Evolutionary conservation across 2,888 invertebrate species (phyloP).

Genomic region (Rhagophthalmus giganteus): DNA sequence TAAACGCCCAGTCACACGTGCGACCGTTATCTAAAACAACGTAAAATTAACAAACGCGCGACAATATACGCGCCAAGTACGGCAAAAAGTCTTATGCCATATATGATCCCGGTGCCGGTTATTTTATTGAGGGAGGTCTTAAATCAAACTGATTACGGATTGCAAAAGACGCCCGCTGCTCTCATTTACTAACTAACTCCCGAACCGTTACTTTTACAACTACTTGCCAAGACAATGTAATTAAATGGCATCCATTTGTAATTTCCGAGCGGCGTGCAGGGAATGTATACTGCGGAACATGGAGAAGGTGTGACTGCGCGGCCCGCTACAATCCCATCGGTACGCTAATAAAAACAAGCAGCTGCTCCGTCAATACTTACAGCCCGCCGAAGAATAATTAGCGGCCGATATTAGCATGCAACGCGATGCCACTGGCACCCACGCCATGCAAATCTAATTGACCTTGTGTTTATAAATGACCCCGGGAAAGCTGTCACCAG

Average conservation of each 20-base stretch:
- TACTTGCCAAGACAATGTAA: constrained; percentile 57
- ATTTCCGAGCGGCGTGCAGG: constrained; percentile 54
- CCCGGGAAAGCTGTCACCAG: constrained; percentile 53
- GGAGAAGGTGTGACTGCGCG: constrained; percentile 56
- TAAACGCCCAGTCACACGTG: constrained; percentile 6
- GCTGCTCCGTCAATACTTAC: constrained; percentile 53
- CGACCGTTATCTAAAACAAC: background rate
- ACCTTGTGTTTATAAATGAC: constrained; percentile 56
- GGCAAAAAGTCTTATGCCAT: no score
- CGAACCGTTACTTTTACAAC: constrained; percentile 55
- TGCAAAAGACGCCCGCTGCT: constrained; percentile 44
- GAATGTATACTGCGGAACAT: constrained; percentile 56
- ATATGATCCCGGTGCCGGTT: no score
- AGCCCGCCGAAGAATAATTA: constrained; percentile 51
- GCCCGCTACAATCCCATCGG: constrained; percentile 51
- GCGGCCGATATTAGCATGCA: constrained; percentile 49
- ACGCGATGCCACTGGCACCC: constrained; percentile 33
- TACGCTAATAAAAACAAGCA: constrained; percentile 53
- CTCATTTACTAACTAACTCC: constrained; percentile 48
- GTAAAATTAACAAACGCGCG: background rate
- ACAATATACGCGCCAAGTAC: no score
- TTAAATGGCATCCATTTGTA: constrained; percentile 58
- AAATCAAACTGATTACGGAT: constrained; percentile 51
- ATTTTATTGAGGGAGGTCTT: no score
- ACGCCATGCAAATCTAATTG: constrained; percentile 53